Evolutionary conservation across 92 coral and sea anemone species (phyloP).

Genomic region (Pocillopora grandis): DNA sequence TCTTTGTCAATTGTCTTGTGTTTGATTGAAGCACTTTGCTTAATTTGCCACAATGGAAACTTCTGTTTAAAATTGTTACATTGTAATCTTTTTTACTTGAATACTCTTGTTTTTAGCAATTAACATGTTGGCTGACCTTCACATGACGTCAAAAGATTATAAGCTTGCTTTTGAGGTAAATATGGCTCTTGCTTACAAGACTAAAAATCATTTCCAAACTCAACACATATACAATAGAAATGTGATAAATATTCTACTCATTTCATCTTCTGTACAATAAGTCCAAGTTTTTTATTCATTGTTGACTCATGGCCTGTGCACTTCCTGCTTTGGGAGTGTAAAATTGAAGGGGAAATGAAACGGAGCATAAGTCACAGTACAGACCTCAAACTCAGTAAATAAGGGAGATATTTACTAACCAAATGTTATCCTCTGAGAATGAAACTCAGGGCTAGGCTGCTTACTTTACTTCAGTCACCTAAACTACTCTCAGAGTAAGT

Average conservation of each 20-base stretch:
- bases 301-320: too few species aligned
- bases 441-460: background rate
- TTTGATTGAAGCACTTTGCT: too few species aligned
- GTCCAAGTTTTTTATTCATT: too few species aligned
- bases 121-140: conserved; percentile 86
- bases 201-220: background rate
- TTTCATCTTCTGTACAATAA: too few species aligned
- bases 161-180: conserved; percentile 77
- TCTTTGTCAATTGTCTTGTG: too few species aligned
- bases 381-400: too few species aligned
- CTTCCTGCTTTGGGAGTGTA: too few species aligned
- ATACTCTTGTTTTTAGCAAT: conserved; percentile 53
- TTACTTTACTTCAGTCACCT: background rate
- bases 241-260: background rate
- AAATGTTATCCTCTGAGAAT: background rate
- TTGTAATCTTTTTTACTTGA: background rate
- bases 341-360: too few species aligned
- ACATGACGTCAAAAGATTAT: conserved; percentile 75
- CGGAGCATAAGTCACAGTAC: too few species aligned
- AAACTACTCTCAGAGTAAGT: too few species aligned
- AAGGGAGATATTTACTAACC: too few species aligned
- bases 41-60: background rate
- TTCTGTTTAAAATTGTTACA: background rate
- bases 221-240: background rate
- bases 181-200: too few species aligned